Evolutionary conservation across 2,888 invertebrate species (phyloP).

Genomic region (Chirona hameri): DNA sequence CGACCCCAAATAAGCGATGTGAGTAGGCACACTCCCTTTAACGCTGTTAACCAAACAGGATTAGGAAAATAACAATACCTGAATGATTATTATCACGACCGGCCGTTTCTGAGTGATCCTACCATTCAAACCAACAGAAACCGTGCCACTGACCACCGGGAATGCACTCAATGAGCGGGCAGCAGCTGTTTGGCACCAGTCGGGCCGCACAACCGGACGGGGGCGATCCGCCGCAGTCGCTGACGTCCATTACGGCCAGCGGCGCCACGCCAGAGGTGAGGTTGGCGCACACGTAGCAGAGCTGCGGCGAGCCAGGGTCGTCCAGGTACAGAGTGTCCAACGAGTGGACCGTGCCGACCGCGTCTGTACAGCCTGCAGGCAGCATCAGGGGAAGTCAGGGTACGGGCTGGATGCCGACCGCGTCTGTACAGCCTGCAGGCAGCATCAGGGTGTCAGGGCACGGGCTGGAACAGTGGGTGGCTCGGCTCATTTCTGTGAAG

Average conservation of each 20-base stretch:
- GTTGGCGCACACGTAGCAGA: constrained; percentile 1
- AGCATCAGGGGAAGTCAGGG: neutral
- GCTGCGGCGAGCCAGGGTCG: neutral
- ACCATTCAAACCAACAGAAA: too few species aligned
- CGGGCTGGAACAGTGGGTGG: too few species aligned
- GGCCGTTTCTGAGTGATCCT: too few species aligned
- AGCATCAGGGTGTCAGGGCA: neutral
- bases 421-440: neutral
- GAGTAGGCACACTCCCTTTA: too few species aligned
- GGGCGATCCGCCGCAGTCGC: neutral
- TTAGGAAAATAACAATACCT: too few species aligned
- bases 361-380: neutral
- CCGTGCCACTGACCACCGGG: neutral
- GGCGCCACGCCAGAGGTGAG: neutral
- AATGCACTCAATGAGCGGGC: neutral
- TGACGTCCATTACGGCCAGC: neutral
- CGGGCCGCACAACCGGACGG: neutral
- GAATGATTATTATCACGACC: too few species aligned
- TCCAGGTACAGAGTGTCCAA: neutral
- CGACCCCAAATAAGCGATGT: too few species aligned
- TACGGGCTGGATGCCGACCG: neutral
- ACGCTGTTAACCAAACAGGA: too few species aligned
- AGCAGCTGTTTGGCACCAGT: neutral
- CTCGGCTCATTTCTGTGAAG: too few species aligned
- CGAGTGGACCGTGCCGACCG: neutral